Conservation (phyloP, 2,797 vertebrate species). For the Emys orbicularis region DNA sequence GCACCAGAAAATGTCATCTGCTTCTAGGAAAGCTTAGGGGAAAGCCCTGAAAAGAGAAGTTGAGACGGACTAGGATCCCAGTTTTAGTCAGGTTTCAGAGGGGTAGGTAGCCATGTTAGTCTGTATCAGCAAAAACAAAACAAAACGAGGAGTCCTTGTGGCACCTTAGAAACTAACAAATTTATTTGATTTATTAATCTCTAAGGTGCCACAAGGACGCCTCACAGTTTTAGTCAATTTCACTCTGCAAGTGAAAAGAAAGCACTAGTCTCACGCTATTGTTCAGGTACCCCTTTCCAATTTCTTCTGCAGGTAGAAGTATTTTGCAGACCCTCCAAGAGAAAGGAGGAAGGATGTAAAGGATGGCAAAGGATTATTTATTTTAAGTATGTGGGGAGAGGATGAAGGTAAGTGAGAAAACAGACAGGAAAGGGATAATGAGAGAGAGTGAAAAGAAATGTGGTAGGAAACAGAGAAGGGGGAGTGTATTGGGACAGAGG, state of each 20-base stretch:
- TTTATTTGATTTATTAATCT: no score
- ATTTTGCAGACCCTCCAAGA: neutral
- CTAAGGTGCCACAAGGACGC: no score
- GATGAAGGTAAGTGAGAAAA: neutral
- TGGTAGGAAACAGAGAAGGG: neutral
- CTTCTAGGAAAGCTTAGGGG: constrained; percentile 69
- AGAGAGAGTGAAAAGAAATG: neutral
- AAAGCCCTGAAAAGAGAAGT: constrained; percentile 67
- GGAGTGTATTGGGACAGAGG: neutral
- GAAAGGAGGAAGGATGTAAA: neutral
- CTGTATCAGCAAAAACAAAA: no score
- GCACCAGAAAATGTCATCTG: constrained; percentile 51
- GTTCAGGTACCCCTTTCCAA: accelerated
- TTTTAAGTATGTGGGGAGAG: neutral
- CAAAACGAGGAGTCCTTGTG: no score
- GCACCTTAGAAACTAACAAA: no score
- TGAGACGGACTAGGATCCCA: constrained; percentile 64
- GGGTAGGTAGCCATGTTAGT: no score
- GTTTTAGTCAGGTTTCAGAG: constrained; percentile 32
- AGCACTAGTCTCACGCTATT: neutral
- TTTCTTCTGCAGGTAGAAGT: accelerated
- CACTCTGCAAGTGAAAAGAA: constrained; percentile 55
- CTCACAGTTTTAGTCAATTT: constrained; percentile 40
- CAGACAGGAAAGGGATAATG: neutral
- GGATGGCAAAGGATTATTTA: neutral